Evolutionary conservation across 2,797 vertebrate species (phyloP).

Genomic region (Tragelaphus oryx): DNA sequence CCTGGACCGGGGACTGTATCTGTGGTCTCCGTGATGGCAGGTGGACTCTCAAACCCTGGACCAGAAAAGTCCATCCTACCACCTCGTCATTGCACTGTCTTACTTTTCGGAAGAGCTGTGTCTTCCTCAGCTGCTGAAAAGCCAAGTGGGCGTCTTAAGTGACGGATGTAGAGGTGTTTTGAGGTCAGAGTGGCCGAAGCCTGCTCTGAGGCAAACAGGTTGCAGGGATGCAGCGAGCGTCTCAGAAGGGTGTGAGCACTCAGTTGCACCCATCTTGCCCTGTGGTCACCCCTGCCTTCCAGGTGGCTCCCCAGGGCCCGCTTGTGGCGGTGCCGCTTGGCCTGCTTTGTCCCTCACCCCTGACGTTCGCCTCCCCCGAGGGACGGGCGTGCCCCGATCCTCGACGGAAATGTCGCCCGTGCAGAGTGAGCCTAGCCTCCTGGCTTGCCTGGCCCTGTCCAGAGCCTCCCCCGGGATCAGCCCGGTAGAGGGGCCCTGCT

Average conservation of each 20-base stretch:
- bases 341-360: fast-evolving
- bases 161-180: background rate
- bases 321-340: fast-evolving
- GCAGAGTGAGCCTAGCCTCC: background rate
- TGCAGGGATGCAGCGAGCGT: fast-evolving
- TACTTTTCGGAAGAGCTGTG: background rate
- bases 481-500: background rate
- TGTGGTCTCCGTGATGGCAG: background rate
- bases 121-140: background rate
- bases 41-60: background rate
- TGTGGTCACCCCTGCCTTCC: fast-evolving
- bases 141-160: background rate
- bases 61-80: background rate
- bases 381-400: background rate
- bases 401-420: background rate
- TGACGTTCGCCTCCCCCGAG: background rate
- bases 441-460: background rate
- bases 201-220: background rate
- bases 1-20: background rate
- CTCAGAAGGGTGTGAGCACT: background rate
- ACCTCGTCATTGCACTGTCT: background rate
- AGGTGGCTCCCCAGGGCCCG: background rate
- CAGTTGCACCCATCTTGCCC: background rate
- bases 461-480: fast-evolving
- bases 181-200: background rate